These are phyloP conservation scores for Loriculus beryllinus DNA, from an alignment of 2,797 vertebrate species.

Conservation along the genomic window DNA sequence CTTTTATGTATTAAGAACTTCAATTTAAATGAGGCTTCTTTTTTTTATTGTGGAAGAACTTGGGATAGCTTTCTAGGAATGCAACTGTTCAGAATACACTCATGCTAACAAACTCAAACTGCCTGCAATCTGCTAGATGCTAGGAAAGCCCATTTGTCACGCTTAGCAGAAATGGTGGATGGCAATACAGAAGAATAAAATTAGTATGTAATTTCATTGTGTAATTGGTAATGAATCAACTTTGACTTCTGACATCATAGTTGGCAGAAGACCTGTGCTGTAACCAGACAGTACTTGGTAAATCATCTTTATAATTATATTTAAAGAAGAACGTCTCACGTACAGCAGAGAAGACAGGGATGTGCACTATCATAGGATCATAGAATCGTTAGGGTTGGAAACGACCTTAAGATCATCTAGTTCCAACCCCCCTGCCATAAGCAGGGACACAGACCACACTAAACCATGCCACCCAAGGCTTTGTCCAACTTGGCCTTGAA, in stretches of 20 bases:
- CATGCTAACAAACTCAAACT: not conserved
- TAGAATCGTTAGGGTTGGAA: too few relatives aligned
- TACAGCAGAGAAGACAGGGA: not conserved
- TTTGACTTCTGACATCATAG: not conserved
- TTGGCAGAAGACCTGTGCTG: not conserved
- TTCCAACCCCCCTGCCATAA: too few relatives aligned
- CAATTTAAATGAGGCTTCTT: not conserved
- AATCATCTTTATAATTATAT: not conserved
- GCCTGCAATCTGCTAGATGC: not conserved
- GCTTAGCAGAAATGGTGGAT: not conserved
- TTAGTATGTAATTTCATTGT: not conserved
- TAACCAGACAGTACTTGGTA: not conserved
- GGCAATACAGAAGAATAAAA: not conserved
- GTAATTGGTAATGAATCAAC: not conserved
- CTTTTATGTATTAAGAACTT: not conserved
- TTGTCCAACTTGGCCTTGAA: too few relatives aligned
- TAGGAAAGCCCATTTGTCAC: not conserved
- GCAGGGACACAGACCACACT: too few relatives aligned
- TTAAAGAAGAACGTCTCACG: not conserved
- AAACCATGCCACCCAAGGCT: too few relatives aligned
- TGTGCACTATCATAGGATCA: not conserved
- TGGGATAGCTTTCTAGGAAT: not conserved
- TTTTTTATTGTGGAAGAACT: not conserved
- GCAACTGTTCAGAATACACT: not conserved
- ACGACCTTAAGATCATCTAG: too few relatives aligned